Conservation (phyloP, 35 echinoderm and acorn worm species). For the Heliocidaris tuberculata region DNA sequence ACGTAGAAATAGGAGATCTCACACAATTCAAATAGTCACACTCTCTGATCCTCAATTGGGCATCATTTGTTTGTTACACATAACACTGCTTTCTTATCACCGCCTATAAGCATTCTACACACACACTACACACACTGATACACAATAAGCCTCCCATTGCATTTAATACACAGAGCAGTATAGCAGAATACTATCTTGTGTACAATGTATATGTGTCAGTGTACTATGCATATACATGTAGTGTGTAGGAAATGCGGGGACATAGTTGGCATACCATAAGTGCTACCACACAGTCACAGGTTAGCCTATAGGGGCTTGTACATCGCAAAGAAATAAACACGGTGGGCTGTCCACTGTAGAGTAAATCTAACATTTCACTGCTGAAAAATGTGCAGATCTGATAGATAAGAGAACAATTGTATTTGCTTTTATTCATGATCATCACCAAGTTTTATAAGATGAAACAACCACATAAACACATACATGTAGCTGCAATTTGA, state of each 20-base stretch:
- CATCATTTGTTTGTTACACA: constrained; percentile 35
- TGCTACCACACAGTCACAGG: background rate
- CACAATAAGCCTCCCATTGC: background rate
- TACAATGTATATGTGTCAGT: background rate
- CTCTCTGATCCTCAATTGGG: background rate
- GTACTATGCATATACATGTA: background rate
- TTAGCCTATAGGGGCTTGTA: background rate
- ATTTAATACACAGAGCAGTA: background rate
- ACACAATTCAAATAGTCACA: constrained; percentile 29
- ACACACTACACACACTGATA: background rate
- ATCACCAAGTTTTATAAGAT: background rate
- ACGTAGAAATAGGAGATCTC: constrained; percentile 1
- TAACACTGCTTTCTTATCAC: constrained; percentile 21
- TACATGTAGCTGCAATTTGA: background rate
- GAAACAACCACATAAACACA: background rate
- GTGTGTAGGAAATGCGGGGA: constrained; percentile 18
- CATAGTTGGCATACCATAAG: constrained; percentile 35
- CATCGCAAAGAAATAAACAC: background rate
- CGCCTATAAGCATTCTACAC: background rate
- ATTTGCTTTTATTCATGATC: background rate
- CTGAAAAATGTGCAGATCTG: background rate
- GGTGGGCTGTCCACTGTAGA: background rate
- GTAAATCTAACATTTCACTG: background rate
- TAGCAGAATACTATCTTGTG: background rate
- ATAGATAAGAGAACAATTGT: background rate